These are phyloP conservation scores for Anguilla japonica DNA, from an alignment of 2,113 vertebrate genomes.

Conservation along the genomic window DNA sequence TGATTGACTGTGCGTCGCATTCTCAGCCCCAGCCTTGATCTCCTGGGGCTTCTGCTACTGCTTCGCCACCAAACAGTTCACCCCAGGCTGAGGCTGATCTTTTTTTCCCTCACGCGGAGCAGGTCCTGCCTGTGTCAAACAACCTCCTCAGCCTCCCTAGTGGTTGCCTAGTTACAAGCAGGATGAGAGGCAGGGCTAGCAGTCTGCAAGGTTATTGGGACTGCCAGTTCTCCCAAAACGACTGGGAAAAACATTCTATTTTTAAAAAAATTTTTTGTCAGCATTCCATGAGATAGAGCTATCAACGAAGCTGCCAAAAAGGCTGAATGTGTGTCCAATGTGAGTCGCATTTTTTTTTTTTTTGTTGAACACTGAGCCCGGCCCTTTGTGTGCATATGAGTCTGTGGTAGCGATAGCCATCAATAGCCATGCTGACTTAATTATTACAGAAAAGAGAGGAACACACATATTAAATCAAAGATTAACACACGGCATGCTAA, in stretches of 20 bases:
- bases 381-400: too few relatives aligned
- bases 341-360: not conserved
- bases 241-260: too few relatives aligned
- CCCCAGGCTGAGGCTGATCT: not conserved
- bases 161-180: not conserved
- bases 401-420: not conserved
- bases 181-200: not conserved
- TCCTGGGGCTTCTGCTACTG: not conserved
- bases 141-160: not conserved
- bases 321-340: not conserved
- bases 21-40: not conserved
- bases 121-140: not conserved
- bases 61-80: not conserved
- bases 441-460: too few relatives aligned
- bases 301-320: not conserved
- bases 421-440: not conserved
- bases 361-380: not conserved
- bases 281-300: not conserved
- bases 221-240: not conserved
- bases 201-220: not conserved
- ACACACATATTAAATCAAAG: too few relatives aligned
- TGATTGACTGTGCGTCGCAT: not conserved
- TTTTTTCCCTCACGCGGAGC: not conserved
- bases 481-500: too few relatives aligned
- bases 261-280: not conserved